Conservation (phyloP, 2,888 invertebrate genomes). For the Lamellibrachia satsuma region DNA sequence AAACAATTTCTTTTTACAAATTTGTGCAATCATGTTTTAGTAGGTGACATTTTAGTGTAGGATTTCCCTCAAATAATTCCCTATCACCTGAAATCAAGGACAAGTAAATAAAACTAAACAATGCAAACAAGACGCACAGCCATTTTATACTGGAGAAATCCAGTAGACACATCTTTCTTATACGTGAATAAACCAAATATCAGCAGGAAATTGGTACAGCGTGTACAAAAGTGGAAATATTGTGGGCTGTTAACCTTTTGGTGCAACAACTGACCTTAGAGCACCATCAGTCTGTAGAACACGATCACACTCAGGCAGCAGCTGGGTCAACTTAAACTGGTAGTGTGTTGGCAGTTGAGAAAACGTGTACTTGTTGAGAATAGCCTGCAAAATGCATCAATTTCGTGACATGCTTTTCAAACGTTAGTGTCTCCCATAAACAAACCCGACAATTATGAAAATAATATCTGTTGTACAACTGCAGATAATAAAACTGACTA, state of each 20-base stretch:
- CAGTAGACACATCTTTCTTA: not conserved
- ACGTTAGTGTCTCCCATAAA: not conserved
- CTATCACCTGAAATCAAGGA: too few species aligned
- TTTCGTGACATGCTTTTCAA: not conserved
- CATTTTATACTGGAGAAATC: too few species aligned
- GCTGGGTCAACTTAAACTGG: slow-evolving; percentile 90
- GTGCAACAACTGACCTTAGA: slow-evolving; percentile 55
- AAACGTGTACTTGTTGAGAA: slow-evolving; percentile 91
- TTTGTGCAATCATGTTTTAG: too few species aligned
- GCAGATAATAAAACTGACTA: too few species aligned
- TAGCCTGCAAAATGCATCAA: slow-evolving; percentile 69
- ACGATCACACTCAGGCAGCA: slow-evolving; percentile 90
- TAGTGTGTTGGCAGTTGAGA: slow-evolving; percentile 85
- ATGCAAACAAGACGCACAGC: too few species aligned
- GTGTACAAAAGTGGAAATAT: not conserved
- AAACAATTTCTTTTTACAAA: too few species aligned
- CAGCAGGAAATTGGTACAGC: not conserved
- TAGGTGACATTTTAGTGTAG: too few species aligned
- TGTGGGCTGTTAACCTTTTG: not conserved
- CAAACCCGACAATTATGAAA: not conserved
- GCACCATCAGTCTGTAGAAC: slow-evolving; percentile 62
- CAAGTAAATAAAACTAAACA: too few species aligned
- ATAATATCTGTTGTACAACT: too few species aligned
- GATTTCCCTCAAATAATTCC: too few species aligned
- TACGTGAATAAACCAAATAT: not conserved